Percentiles rank a stretch among this genome's conserved stretches.
These are phyloP conservation scores for Neosalanx taihuensis DNA, from an alignment of 2,797 vertebrate genomes.

Conservation along the genomic window DNA sequence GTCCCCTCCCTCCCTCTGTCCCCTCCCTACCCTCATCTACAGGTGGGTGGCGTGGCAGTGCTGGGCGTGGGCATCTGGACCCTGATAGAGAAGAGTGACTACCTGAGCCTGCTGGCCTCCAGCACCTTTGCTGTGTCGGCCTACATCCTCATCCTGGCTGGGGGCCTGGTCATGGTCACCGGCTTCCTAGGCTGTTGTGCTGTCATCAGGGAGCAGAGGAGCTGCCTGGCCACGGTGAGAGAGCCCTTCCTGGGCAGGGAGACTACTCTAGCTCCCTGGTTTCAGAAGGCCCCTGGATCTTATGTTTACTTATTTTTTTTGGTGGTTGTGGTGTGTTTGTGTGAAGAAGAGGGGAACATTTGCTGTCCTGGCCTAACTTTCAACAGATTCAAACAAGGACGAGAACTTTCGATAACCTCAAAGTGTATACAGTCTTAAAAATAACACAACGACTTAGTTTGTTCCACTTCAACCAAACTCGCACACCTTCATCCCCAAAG, in stretches of 20 bases:
- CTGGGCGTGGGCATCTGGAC: slow-evolving; percentile 86
- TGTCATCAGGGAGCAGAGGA: slow-evolving; percentile 78
- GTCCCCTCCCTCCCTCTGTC: not conserved
- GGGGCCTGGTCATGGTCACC: slow-evolving; percentile 79
- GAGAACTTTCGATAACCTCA: no score
- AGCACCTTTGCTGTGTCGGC: slow-evolving; percentile 82
- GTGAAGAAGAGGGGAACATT: no score
- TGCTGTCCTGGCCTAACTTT: no score
- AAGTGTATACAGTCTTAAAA: no score
- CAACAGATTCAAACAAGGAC: no score
- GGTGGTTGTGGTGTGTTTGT: no score
- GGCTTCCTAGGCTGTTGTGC: slow-evolving; percentile 85
- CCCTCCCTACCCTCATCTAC: slow-evolving; percentile 25
- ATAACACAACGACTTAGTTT: not conserved
- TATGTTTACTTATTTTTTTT: no score
- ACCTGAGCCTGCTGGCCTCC: slow-evolving; percentile 81
- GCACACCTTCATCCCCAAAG: not conserved
- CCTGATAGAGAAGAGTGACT: slow-evolving; percentile 82
- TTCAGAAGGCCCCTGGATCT: not conserved
- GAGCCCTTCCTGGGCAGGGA: not conserved
- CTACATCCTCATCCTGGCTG: slow-evolving; percentile 83
- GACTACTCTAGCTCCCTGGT: not conserved
- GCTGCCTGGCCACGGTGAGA: slow-evolving; percentile 78
- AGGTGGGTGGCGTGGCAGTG: slow-evolving; percentile 81
- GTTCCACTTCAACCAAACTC: not conserved